These are phyloP conservation scores for Endomychus coccineus DNA, from an alignment of 2,888 invertebrate species.

Conservation along the genomic window DNA sequence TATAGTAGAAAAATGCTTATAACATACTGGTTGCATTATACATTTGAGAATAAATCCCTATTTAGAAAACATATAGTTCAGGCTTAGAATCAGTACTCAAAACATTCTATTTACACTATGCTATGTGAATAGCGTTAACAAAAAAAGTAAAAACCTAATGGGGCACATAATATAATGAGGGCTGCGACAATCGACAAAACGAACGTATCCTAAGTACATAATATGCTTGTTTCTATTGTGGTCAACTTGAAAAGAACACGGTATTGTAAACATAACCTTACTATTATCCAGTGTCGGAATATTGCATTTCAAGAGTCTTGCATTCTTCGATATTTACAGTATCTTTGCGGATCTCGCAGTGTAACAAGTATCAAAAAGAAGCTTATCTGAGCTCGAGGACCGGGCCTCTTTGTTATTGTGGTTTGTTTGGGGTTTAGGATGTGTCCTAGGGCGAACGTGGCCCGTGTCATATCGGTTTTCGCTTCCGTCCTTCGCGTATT, in stretches of 20 bases:
- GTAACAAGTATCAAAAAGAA: conserved; percentile 35
- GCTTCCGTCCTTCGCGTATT: neutral
- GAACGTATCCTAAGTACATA: conserved; percentile 25
- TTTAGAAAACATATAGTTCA: conserved; percentile 18
- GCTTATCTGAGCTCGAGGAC: conserved; percentile 29
- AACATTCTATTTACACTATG: conserved; percentile 14
- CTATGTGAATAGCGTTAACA: conserved; percentile 9
- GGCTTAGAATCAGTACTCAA: conserved; percentile 15
- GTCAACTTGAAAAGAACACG: conserved; percentile 37
- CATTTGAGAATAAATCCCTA: conserved; percentile 8
- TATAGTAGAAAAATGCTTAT: too few relatives aligned
- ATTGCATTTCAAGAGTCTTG: conserved; percentile 38
- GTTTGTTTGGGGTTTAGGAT: conserved; percentile 36
- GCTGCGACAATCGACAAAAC: conserved; percentile 11
- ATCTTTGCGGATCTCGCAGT: conserved; percentile 36
- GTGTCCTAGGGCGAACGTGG: conserved; percentile 32
- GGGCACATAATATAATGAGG: conserved; percentile 29
- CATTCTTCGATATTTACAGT: conserved; percentile 40
- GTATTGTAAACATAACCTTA: conserved; percentile 30
- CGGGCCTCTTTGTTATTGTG: conserved; percentile 27
- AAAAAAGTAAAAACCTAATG: conserved; percentile 30
- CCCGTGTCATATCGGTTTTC: conserved; percentile 30
- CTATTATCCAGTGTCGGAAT: conserved; percentile 31
- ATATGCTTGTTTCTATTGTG: conserved; percentile 36
- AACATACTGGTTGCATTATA: conserved; percentile 7